Conservation (phyloP, 2,113 vertebrate species). For the Anguilla japonica region DNA sequence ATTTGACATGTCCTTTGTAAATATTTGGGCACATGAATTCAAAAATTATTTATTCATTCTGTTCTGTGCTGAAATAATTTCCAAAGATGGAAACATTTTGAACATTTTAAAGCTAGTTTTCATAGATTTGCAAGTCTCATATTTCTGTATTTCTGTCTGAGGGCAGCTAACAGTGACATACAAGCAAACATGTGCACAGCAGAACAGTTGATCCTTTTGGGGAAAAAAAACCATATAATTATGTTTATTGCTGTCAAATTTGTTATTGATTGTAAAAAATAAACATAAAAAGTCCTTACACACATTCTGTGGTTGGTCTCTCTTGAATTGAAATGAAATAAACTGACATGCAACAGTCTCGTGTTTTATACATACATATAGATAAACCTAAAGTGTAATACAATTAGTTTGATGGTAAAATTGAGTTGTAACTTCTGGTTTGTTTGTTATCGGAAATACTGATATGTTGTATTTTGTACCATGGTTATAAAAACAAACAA, state of each 20-base stretch:
- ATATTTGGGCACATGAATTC: background rate
- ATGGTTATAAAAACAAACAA: constrained; percentile 41
- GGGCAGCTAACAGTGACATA: constrained; percentile 9
- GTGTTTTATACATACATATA: constrained; percentile 9
- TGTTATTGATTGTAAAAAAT: background rate
- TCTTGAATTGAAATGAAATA: background rate
- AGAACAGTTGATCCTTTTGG: background rate
- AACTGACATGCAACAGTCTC: background rate
- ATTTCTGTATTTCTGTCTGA: background rate
- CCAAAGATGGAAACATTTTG: background rate
- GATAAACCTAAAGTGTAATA: constrained; percentile 8
- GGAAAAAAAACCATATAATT: background rate
- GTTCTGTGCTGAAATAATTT: background rate
- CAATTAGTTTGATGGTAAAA: constrained; percentile 1
- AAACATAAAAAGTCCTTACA: background rate
- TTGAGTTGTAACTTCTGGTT: constrained; percentile 1
- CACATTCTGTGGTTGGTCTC: background rate
- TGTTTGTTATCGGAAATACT: constrained; percentile 53
- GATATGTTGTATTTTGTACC: constrained; percentile 56
- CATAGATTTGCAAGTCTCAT: background rate
- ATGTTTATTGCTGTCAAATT: background rate
- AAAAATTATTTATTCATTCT: background rate
- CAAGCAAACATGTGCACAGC: background rate
- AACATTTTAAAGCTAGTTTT: background rate
- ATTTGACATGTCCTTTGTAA: background rate